Evolutionary conservation across 2,797 vertebrate genomes (phyloP), one percentile per base, ranked within the genome.

Genomic region (Enteromius trimaculatus): DNA sequence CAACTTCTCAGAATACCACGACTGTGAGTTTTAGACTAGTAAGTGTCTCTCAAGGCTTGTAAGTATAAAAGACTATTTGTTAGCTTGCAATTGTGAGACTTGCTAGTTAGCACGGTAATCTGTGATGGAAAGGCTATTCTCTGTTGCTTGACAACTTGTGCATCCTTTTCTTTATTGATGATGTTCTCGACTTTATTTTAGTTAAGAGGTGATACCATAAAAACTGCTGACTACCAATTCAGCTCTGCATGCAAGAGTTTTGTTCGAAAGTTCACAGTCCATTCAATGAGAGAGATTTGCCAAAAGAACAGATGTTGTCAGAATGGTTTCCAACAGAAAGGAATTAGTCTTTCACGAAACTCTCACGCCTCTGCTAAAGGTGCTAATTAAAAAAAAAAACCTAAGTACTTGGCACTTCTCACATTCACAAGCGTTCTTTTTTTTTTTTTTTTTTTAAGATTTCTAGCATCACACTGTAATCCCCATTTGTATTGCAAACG

Each of bases 341-440:
- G 74, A 78, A 76, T 70, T 62, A 39, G 60, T 79, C 47, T 66
- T 83, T 81, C 74, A 89, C 89, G 87, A 90, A 91, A 89, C 80
- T 83, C 82, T 90, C 89, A 92, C 88, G 85, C 88, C 90, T 62
- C 78, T 89, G 89, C 88, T 90, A 87, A 91, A 93, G 92, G 93
- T 92, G 92, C 91, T 93, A 94, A 95, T 94, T 93, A 93, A 91
- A 90, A 86, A 90, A 86, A 86, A 88, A 87, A 88, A 79, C 84
- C 23, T 29, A 71, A 49, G 51, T 47, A 72, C 82, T 84, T 65
- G 58, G 44, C 55, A 72, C 66, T 74, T 26, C 51, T 42, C 69
- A 75, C 69, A 64, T 82, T 85, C 31, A 31, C 76, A 49, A 68
- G 64, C 4, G 0, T 47, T 42, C 72, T 77, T 77, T 42, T 60